Evolutionary conservation across 2,888 invertebrate species (phyloP).

Genomic region (Heliconius hortense): DNA sequence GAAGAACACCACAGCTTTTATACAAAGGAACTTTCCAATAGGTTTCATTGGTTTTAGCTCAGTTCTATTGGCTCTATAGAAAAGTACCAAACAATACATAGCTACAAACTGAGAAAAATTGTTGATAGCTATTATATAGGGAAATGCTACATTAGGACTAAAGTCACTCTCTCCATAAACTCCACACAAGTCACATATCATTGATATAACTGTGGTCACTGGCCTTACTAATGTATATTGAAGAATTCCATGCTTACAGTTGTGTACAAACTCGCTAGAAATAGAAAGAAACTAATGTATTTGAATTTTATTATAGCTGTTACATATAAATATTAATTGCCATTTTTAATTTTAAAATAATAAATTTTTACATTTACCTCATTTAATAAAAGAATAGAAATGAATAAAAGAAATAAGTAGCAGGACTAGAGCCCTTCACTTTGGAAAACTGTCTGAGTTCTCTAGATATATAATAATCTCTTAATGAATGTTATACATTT

Average conservation of each 20-base stretch:
- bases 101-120: constrained; percentile 97
- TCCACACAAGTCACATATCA: constrained; percentile 91
- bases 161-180: constrained; percentile 97
- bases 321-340: no score
- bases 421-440: no score
- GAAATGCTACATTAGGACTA: constrained; percentile 91
- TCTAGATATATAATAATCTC: no score
- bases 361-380: no score
- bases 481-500: no score
- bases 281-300: constrained; percentile 31
- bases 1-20: constrained; percentile 98
- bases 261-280: constrained; percentile 93
- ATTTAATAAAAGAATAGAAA: no score
- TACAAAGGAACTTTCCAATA: constrained; percentile 96
- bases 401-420: no score
- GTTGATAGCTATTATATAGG: constrained; percentile 93
- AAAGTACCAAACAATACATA: constrained; percentile 97
- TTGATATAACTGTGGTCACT: constrained; percentile 93
- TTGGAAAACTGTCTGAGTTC: no score
- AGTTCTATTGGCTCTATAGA: constrained; percentile 93
- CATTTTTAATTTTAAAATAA: no score
- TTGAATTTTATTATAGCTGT: background rate
- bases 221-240: constrained; percentile 97
- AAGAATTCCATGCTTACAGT: constrained; percentile 97
- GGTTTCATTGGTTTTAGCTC: constrained; percentile 96